Evolutionary conservation across 2,113 vertebrate species (phyloP).

Genomic region (Corvus moneduloides): DNA sequence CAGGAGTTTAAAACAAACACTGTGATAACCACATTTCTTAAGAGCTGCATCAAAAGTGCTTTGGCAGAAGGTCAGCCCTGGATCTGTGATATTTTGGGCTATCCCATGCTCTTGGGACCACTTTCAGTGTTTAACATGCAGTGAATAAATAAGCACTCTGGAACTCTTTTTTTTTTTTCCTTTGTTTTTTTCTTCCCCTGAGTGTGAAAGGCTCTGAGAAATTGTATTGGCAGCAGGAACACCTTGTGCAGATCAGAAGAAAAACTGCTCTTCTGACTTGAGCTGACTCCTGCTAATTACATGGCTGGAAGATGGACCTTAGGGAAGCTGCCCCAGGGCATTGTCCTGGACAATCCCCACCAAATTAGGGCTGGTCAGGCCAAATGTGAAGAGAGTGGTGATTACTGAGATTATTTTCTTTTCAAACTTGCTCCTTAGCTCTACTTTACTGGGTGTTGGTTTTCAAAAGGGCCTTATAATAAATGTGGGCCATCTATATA

Average conservation of each 20-base stretch:
- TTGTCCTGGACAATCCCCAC: background rate
- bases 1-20: constrained; percentile 13
- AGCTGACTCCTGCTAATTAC: background rate
- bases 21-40: constrained; percentile 22
- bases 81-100: constrained; percentile 31
- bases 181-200: background rate
- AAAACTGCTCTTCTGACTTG: background rate
- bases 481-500: constrained; percentile 33
- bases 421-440: constrained; percentile 32
- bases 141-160: background rate
- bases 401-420: constrained; percentile 52
- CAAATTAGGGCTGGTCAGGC: background rate
- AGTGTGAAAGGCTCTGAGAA: background rate
- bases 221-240: background rate
- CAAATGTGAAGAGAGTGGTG: background rate
- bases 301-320: background rate
- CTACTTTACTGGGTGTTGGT: constrained; percentile 54
- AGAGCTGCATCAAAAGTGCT: background rate
- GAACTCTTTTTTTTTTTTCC: background rate
- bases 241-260: background rate
- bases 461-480: constrained; percentile 60
- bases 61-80: constrained; percentile 5
- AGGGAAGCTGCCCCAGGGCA: background rate
- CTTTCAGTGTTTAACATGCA: constrained; percentile 13
- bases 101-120: background rate